Evolutionary conservation across 2,888 invertebrate genomes (phyloP), one percentile per base, ranked within the genome.

Genomic region (Melanchra persicariae): DNA sequence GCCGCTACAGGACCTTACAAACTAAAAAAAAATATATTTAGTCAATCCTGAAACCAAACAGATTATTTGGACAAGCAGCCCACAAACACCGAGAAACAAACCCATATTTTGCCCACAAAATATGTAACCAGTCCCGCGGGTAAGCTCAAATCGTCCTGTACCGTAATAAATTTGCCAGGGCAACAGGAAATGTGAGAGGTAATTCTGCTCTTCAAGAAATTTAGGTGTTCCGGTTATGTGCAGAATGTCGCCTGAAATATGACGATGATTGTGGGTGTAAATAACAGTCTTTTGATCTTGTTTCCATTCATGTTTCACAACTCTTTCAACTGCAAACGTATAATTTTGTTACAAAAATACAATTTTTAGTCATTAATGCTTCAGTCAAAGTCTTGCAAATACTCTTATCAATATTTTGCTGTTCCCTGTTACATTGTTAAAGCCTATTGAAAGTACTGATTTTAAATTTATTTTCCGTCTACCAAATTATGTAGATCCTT

Each of bases 151-250:
- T 76, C 64, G 68, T 68, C 81, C 61, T 61, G 67, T 62, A 84
- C 80, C 86, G 70, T 77, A 80, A 87, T 87, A 87, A 87, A 81
- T 85, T 40, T 73, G 52, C 45, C 70, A 76, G 67, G 71, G 73
- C 77, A 75, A 84, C 81, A 81, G 75, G 76, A 69, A 72, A 81
- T 47, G 60, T 67, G 67, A 76, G 68, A 72, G 60, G 80, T 72
- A 84, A 84, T 80, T 84, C 62, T 43, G 67, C 60, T 76, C 64
- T 71, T 70, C 72, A 67, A 73, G 70, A 73, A 70, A 75, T 81
- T 85, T 71, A 60, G 70, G 72, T 58, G 75, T 68, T 80, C 71
- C 69, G 71, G 62, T 64, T 69, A 70, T 55, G 59, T 47, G 24
- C 47, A 30, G 60, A 73, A 70, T 67, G 74, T 64, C 66, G 62